Percentiles rank a stretch among this genome's conserved stretches.
Conservation (phyloP, 2,113 vertebrate species). For the Toxostoma redivivum region DNA sequence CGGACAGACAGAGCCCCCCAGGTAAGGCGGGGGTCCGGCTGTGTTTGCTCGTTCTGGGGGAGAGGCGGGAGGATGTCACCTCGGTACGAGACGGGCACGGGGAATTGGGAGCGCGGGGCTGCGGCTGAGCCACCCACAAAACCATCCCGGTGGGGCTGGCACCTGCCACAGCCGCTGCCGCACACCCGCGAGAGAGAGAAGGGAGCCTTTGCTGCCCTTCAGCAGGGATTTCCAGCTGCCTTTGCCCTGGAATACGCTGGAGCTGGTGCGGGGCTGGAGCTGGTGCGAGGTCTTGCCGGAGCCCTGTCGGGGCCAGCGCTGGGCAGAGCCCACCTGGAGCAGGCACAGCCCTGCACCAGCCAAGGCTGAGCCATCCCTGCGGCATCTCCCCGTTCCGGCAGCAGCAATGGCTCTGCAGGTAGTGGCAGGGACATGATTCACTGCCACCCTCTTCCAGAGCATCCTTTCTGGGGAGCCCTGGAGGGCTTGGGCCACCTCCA, state of each 20-base stretch:
- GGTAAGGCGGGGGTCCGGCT: constrained; percentile 42
- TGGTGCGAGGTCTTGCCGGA: not conserved
- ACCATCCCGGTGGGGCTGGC: not conserved
- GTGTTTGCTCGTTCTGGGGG: accelerated
- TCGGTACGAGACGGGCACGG: not conserved
- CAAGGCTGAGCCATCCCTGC: not conserved
- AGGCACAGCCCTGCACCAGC: not conserved
- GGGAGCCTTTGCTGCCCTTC: not conserved
- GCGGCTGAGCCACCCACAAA: not conserved
- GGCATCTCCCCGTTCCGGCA: accelerated
- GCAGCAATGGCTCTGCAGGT: not conserved
- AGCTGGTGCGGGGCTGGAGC: not conserved
- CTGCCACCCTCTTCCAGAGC: not conserved
- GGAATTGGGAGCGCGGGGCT: not conserved
- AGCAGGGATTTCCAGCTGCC: not conserved
- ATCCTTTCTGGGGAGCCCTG: not conserved
- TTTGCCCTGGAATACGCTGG: not conserved
- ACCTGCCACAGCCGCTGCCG: not conserved
- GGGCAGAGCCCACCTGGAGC: not conserved
- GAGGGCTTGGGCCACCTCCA: not conserved
- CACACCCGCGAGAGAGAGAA: not conserved
- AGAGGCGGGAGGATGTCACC: not conserved
- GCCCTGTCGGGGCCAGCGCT: not conserved
- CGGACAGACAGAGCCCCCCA: not conserved
- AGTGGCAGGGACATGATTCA: not conserved